Evolutionary conservation across 2,797 vertebrate genomes (phyloP).

Genomic region (Sciurus carolinensis): DNA sequence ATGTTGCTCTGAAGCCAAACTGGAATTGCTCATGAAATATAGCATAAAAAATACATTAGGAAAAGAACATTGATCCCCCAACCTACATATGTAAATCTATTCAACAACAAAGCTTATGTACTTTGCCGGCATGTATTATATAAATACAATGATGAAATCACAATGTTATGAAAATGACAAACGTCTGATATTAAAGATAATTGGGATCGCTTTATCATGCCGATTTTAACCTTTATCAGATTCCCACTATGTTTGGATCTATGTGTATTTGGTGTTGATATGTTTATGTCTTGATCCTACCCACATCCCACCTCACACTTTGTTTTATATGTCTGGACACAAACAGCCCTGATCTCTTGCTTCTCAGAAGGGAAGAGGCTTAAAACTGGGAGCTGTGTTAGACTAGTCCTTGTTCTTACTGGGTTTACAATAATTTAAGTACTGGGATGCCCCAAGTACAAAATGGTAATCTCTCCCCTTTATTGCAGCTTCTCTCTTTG

Average conservation of each 20-base stretch:
- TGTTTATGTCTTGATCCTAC: neutral
- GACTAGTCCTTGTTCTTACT: conserved; percentile 33
- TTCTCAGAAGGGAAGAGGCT: conserved; percentile 26
- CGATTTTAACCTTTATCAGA: conserved; percentile 71
- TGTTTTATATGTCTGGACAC: neutral
- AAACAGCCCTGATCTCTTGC: neutral
- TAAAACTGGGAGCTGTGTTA: neutral
- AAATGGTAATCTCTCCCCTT: neutral
- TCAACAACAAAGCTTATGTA: conserved; percentile 82
- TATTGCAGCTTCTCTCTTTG: neutral
- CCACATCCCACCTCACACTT: neutral
- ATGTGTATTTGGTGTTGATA: conserved; percentile 25
- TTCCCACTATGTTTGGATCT: conserved; percentile 17
- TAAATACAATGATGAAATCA: conserved; percentile 74
- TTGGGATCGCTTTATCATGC: conserved; percentile 63
- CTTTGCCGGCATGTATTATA: conserved; percentile 62
- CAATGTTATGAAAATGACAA: conserved; percentile 51
- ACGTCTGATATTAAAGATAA: conserved; percentile 68
- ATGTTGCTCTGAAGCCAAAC: conserved; percentile 88
- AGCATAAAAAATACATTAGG: conserved; percentile 85
- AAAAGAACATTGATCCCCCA: conserved; percentile 54
- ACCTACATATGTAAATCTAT: conserved; percentile 75
- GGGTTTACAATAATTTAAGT: neutral
- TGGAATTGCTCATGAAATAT: conserved; percentile 89
- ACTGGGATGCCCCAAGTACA: neutral